A percentile compares a stretch with the other conserved stretches of the same genome.
phyloP scores from a whole-genome alignment of 2,888 invertebrate species.

The Fragum whitleyi region DNA sequence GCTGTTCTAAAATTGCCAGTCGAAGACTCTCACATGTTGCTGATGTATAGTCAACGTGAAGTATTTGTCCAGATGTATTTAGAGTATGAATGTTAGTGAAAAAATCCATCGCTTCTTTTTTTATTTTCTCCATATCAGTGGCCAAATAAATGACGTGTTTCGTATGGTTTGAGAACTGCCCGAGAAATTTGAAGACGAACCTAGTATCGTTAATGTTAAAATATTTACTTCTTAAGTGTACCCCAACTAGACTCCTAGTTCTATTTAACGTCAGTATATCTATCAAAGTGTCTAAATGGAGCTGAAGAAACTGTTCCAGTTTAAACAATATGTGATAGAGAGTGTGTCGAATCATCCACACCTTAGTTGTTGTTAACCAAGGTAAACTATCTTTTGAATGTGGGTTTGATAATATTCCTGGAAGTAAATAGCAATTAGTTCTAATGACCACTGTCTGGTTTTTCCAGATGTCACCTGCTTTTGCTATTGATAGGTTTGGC shows the following conservation, averaged over 20 bases:
- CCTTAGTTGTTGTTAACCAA: not conserved
- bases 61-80: not conserved
- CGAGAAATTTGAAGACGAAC: not conserved
- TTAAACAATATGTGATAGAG: not conserved
- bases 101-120: not conserved
- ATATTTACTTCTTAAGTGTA: not conserved
- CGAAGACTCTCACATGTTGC: not conserved
- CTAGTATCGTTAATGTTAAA: not conserved
- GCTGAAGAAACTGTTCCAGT: not conserved
- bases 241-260: not conserved
- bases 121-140: not conserved
- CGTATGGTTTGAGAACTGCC: not conserved
- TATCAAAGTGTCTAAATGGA: not conserved
- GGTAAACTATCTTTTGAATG: not conserved
- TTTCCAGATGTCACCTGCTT: not conserved
- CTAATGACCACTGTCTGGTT: not conserved
- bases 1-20: constrained; percentile 1
- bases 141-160: not conserved
- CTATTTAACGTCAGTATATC: not conserved
- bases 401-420: not conserved
- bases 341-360: not conserved
- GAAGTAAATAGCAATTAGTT: not conserved
- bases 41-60: not conserved
- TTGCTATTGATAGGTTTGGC: not conserved
- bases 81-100: not conserved